Evolutionary conservation across 2,797 vertebrate genomes (phyloP).

Genomic region (Cyclopterus lumpus): DNA sequence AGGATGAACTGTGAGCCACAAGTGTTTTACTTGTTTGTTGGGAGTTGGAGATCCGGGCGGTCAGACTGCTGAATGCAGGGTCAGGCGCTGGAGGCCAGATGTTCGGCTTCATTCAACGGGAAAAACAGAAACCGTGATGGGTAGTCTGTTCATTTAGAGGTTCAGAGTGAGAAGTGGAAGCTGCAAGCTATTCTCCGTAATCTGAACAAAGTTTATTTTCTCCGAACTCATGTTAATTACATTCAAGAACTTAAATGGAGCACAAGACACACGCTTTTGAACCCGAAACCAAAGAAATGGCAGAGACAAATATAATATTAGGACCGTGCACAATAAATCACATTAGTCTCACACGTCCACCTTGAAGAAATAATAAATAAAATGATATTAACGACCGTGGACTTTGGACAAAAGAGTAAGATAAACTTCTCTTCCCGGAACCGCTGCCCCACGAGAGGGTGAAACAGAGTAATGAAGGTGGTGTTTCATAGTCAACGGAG

Average conservation of each 20-base stretch:
- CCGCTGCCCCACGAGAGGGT: neutral
- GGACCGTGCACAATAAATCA: neutral
- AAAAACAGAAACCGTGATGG: neutral
- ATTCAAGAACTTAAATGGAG: neutral
- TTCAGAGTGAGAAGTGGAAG: neutral
- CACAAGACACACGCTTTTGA: neutral
- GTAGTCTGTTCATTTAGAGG: neutral
- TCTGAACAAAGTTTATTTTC: neutral
- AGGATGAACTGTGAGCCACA: no score
- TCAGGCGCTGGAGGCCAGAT: conserved; percentile 22
- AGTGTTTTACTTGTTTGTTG: no score
- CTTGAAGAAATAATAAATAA: neutral
- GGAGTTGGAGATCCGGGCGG: no score
- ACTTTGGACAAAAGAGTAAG: neutral
- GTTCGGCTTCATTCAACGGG: conserved; percentile 31
- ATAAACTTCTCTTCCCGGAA: neutral
- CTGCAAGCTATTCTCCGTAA: neutral
- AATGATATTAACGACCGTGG: neutral
- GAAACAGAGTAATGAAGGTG: neutral
- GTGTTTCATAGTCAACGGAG: neutral
- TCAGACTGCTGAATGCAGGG: no score
- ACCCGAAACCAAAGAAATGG: neutral
- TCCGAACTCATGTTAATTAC: neutral
- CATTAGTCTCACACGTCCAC: neutral
- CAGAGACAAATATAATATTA: neutral